A percentile compares a stretch with the other conserved stretches of the same genome.
Evolutionary conservation across 2,797 vertebrate species (phyloP).

Genomic region (Falco concolor): DNA sequence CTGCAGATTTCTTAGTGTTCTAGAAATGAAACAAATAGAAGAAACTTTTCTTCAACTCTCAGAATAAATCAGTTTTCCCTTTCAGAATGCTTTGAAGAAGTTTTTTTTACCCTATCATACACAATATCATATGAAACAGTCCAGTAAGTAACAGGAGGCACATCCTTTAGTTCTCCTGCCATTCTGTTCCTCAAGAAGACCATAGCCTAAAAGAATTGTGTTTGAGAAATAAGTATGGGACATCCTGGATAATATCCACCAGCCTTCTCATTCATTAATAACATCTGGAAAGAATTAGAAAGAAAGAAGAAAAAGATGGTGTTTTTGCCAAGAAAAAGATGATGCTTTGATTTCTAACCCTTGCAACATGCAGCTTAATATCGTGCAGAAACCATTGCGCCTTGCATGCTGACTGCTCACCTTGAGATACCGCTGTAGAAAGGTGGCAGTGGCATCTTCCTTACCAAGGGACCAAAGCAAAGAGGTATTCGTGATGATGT

Average conservation of each 20-base stretch:
- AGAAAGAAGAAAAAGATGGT: neutral
- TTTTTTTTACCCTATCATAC: neutral
- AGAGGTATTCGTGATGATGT: neutral
- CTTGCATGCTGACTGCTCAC: neutral
- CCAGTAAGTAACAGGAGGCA: neutral
- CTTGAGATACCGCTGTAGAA: neutral
- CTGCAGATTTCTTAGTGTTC: neutral
- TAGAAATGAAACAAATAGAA: neutral
- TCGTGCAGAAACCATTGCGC: rapidly evolving
- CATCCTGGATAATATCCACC: neutral
- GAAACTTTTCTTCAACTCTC: neutral
- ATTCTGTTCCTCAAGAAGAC: neutral
- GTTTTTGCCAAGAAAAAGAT: neutral
- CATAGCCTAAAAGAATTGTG: neutral
- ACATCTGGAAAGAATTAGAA: neutral
- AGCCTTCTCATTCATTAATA: neutral
- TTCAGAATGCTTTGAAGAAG: neutral
- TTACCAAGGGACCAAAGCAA: neutral
- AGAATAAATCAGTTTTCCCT: neutral
- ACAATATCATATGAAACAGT: neutral
- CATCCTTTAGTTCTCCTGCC: neutral
- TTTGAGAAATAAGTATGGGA: neutral
- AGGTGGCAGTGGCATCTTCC: neutral
- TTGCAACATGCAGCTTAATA: neutral
- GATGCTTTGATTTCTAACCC: neutral